Base-by-base conservation (phyloP, 2,113 vertebrate species). In the Scomber colias region DNA sequence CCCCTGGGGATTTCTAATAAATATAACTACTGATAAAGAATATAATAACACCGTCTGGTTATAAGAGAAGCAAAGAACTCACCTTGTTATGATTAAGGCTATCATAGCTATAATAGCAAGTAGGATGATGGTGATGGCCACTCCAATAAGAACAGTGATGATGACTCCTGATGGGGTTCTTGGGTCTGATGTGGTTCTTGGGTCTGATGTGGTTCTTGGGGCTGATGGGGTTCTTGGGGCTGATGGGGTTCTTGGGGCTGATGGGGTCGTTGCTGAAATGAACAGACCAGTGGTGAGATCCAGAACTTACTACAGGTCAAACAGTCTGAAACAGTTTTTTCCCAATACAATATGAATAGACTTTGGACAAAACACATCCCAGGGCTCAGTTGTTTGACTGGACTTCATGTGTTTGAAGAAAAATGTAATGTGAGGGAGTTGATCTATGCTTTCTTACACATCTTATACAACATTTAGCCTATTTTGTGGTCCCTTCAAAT, bases 71-170 rank as follows among this genome's bases (percentile, higher is more conserved):
- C 7, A 56, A 30, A 59, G 5, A 45, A 31, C 78, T 81, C 63
- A 92, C 92, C 90, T 86, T 40, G 0, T 44, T 1, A 87, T 49
- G 19, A 90, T 6, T 64, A 59, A 79, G 2, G 46, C 76, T 6
- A 61, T 50, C 11, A 76, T 1, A 3, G 59, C 86, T 4, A 85
- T 2, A 62, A 90, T 17, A 31, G 15, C 71, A 46, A 90, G 27
- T 0, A 91, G 19, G 73, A 79, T 45, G 73, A 79, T 45, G 16
- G 53, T 55, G 19, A 90, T n/a, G 56, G 60, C 59, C 31, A 90
- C 71, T 11, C 75, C 85, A 0, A 85, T 50, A 7, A 83, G 0
- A 11, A 83, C 0, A 19, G n/a, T n/a, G n/a, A 10, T 2, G 66
- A 11, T 77, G 19, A 1, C 7, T 69, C 60, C 74, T 48, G 77